These are phyloP conservation scores for Hestina assimilis DNA, from an alignment of 1,140 invertebrate genomes.

Conservation along the genomic window DNA sequence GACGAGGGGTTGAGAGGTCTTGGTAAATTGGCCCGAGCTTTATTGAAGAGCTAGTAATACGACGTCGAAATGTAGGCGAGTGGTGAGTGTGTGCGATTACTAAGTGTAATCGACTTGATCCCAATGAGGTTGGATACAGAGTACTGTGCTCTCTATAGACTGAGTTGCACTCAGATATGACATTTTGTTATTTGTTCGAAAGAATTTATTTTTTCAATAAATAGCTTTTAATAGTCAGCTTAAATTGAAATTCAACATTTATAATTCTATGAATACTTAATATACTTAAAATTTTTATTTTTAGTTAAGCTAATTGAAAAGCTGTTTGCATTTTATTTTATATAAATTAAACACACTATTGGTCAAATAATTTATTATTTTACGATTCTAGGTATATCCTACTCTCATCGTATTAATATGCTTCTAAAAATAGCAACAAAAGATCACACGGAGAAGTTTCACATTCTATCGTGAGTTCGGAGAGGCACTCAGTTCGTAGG, in stretches of 20 bases:
- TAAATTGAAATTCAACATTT: too few species aligned
- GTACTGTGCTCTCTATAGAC: slow-evolving; percentile 36
- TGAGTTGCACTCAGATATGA: slow-evolving; percentile 5
- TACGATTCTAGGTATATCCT: too few species aligned
- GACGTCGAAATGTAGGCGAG: slow-evolving; percentile 43
- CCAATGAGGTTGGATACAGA: slow-evolving; percentile 61
- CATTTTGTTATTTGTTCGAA: slow-evolving; percentile 11
- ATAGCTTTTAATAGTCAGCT: too few species aligned
- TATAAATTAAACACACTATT: too few species aligned
- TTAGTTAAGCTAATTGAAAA: too few species aligned
- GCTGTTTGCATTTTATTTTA: too few species aligned
- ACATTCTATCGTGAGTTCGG: slow-evolving; percentile 13
- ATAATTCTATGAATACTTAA: too few species aligned
- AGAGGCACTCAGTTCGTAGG: slow-evolving; percentile 33
- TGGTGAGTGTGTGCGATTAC: slow-evolving; percentile 60
- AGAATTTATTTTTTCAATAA: background rate
- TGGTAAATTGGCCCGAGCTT: slow-evolving; percentile 23
- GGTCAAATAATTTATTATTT: too few species aligned
- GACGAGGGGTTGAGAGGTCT: slow-evolving; percentile 34
- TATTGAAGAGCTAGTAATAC: slow-evolving; percentile 29
- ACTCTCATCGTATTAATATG: too few species aligned
- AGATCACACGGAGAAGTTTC: slow-evolving; percentile 1
- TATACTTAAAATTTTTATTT: too few species aligned
- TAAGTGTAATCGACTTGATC: slow-evolving; percentile 67
- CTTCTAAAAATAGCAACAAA: background rate